These are phyloP conservation scores for Drosophila jambulina DNA, from an alignment of 1,140 invertebrate species.

Conservation along the genomic window DNA sequence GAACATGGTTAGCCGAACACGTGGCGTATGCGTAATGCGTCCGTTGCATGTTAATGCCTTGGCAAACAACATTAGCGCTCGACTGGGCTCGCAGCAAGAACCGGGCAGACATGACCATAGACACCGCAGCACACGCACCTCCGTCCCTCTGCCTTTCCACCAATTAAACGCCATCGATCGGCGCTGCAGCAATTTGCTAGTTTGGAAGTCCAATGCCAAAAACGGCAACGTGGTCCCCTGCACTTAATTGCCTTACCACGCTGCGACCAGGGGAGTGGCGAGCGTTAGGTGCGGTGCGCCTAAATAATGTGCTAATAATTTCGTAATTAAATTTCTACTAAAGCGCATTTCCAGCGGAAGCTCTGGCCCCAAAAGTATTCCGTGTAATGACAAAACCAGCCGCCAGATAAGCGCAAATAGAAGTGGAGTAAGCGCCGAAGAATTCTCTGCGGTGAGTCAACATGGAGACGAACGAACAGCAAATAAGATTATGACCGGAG, in stretches of 20 bases:
- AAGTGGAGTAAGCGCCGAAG: conserved; percentile 20
- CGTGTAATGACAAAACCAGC: conserved; percentile 17
- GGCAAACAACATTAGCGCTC: conserved; percentile 70
- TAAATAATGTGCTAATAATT: conserved; percentile 51
- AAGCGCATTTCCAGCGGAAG: conserved; percentile 31
- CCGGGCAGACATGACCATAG: conserved; percentile 64
- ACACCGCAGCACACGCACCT: conserved; percentile 47
- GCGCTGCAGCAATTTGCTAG: conserved; percentile 67
- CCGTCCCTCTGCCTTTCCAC: conserved; percentile 12
- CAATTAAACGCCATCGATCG: conserved; percentile 69
- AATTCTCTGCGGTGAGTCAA: conserved; percentile 35
- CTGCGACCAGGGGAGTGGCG: conserved; percentile 12
- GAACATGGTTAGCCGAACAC: conserved; percentile 44
- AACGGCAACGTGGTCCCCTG: conserved; percentile 39
- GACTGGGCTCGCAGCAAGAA: neutral
- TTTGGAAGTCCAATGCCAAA: conserved; percentile 66
- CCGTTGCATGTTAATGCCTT: conserved; percentile 69
- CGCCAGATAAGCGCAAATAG: conserved; percentile 31
- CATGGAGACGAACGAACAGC: neutral
- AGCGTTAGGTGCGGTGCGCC: conserved; percentile 8
- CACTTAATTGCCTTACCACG: conserved; percentile 60
- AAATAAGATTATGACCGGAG: conserved; percentile 32
- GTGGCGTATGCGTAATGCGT: conserved; percentile 71
- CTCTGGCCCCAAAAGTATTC: conserved; percentile 1
- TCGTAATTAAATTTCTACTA: conserved; percentile 34